Conservation (phyloP, 2,888 invertebrate species). For the Trisateles emortualis region DNA sequence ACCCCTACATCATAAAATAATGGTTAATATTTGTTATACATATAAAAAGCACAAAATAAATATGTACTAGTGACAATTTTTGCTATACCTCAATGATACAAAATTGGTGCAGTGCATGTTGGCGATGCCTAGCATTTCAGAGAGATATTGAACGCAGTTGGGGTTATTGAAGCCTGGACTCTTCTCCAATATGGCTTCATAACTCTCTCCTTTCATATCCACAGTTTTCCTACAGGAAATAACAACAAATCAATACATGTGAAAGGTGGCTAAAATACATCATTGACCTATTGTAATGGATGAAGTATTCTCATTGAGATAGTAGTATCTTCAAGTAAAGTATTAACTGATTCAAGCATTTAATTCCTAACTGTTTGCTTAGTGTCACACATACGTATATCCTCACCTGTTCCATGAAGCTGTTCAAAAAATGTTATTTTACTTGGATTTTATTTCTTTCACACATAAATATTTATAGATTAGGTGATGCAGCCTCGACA, state of each 20-base stretch:
- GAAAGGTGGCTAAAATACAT: constrained; percentile 45
- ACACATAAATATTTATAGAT: constrained; percentile 83
- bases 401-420: constrained; percentile 85
- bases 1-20: constrained; percentile 80
- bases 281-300: constrained; percentile 58
- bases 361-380: constrained; percentile 63
- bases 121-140: constrained; percentile 91
- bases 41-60: background rate
- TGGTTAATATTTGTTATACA: background rate
- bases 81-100: constrained; percentile 90
- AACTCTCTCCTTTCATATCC: constrained; percentile 92
- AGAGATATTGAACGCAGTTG: constrained; percentile 94
- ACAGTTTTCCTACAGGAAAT: constrained; percentile 89
- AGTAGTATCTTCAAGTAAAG: constrained; percentile 59
- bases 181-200: constrained; percentile 93
- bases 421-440: constrained; percentile 86
- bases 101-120: constrained; percentile 90
- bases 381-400: constrained; percentile 80
- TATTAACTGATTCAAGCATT: constrained; percentile 64
- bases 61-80: background rate
- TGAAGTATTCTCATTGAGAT: constrained; percentile 61
- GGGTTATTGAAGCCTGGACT: constrained; percentile 96
- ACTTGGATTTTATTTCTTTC: constrained; percentile 82
- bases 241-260: constrained; percentile 49
- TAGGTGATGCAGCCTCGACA: constrained; percentile 80